phyloP scores from a whole-genome alignment of 2,797 vertebrate genomes.

The Chaunax sp. region DNA sequence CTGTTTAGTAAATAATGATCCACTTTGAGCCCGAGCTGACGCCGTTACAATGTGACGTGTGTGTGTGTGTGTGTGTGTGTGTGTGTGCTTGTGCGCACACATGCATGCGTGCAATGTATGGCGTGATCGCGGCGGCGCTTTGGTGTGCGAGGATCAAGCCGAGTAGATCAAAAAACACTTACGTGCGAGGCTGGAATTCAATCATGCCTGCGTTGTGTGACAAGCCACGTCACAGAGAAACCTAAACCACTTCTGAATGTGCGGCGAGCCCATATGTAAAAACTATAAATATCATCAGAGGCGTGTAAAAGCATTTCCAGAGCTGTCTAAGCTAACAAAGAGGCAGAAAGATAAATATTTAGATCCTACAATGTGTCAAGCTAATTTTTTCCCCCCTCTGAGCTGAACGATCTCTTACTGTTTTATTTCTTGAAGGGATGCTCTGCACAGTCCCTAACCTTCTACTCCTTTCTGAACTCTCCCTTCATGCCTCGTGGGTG shows the following conservation, averaged over 20 bases:
- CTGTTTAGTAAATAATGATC: conserved; percentile 89
- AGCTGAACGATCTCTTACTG: background rate
- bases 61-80: conserved; percentile 17
- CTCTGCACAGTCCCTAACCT: background rate
- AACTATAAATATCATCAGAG: conserved; percentile 69
- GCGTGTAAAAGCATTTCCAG: conserved; percentile 66
- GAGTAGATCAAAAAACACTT: conserved; percentile 76
- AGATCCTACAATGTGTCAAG: conserved; percentile 57
- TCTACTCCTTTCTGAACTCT: conserved; percentile 1
- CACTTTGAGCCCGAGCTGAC: conserved; percentile 79
- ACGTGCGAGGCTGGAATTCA: conserved; percentile 69
- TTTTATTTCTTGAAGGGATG: conserved; percentile 28
- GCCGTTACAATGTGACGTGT: conserved; percentile 68
- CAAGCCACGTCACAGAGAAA: conserved; percentile 47
- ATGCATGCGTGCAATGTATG: too few species aligned
- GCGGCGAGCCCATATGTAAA: conserved; percentile 57
- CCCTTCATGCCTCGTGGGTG: background rate
- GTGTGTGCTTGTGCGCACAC: conserved; percentile 22
- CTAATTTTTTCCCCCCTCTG: conserved; percentile 28
- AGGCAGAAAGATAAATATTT: conserved; percentile 63
- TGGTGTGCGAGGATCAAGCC: conserved; percentile 69
- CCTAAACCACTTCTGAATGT: conserved; percentile 40
- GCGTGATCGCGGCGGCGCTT: conserved; percentile 40
- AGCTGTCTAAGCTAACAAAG: conserved; percentile 59
- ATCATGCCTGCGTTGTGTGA: conserved; percentile 59